phyloP scores from a whole-genome alignment of 1,140 invertebrate genomes.

The Papilio polyxenes region DNA sequence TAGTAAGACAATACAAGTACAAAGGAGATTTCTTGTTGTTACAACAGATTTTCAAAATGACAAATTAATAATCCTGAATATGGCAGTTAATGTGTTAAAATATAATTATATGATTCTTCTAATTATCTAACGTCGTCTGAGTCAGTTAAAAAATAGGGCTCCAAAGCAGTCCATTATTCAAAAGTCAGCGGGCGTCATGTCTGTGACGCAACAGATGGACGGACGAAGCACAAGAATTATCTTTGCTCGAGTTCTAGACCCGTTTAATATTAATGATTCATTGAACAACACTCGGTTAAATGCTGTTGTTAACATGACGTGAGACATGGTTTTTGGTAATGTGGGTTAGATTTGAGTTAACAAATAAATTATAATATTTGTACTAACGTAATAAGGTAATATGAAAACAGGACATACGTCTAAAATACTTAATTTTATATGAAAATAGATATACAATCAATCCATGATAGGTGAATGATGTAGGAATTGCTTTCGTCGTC shows the following conservation, averaged over 20 bases:
- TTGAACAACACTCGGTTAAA: slow-evolving; percentile 32
- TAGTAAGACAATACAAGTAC: not conserved
- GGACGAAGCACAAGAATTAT: slow-evolving; percentile 36
- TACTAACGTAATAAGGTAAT: not conserved
- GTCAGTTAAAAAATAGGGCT: not conserved
- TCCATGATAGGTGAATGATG: too few relatives aligned
- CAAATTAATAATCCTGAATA: too few relatives aligned
- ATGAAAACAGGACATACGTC: too few relatives aligned
- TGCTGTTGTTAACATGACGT: slow-evolving; percentile 34
- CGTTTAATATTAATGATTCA: slow-evolving; percentile 43
- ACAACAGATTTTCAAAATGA: too few relatives aligned
- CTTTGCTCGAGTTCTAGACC: slow-evolving; percentile 37
- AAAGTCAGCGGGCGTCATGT: slow-evolving; percentile 34
- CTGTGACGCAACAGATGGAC: slow-evolving; percentile 41
- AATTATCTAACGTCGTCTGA: not conserved
- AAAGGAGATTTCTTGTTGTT: not conserved
- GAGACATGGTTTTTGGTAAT: slow-evolving; percentile 19
- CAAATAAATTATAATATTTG: not conserved
- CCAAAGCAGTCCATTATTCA: slow-evolving; percentile 29
- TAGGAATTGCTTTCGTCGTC: too few relatives aligned
- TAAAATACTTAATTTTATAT: too few relatives aligned
- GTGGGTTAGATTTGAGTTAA: not conserved
- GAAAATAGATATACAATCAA: too few relatives aligned
- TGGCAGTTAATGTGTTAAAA: not conserved
- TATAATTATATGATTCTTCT: not conserved